Conservation (phyloP, 1,140 invertebrate species). For the Rhopalosiphum padi region DNA sequence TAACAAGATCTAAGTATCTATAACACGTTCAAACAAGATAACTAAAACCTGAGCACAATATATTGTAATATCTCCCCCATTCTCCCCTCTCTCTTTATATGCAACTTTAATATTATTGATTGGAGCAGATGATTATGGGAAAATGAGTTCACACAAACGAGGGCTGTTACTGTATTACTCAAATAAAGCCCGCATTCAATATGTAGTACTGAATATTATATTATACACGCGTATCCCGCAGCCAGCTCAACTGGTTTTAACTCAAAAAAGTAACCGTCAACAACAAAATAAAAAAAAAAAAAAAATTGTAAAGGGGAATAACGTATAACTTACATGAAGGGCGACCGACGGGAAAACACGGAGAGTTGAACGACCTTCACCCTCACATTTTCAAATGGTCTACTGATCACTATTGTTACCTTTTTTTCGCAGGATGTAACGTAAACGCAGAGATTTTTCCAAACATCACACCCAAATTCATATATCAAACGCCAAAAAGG, state of each 20-base stretch:
- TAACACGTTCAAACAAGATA: background rate
- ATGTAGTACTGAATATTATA: background rate
- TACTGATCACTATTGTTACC: background rate
- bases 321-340: background rate
- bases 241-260: slow-evolving; percentile 47
- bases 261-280: slow-evolving; percentile 37
- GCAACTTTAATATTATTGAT: slow-evolving; percentile 49
- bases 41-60: background rate
- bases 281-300: background rate
- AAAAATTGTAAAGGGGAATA: background rate
- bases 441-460: slow-evolving; percentile 22
- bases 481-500: background rate
- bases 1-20: background rate
- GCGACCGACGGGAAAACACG: background rate
- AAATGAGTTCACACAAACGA: slow-evolving; percentile 20
- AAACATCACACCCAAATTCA: background rate
- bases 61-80: background rate
- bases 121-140: slow-evolving; percentile 14
- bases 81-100: background rate
- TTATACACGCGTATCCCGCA: background rate
- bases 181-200: slow-evolving; percentile 38
- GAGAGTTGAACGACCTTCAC: slow-evolving; percentile 54
- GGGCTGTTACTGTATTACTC: slow-evolving; percentile 38
- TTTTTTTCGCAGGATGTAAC: background rate
- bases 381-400: slow-evolving; percentile 44